Conservation (phyloP, 2,888 invertebrate genomes). For the Emmelina monodactyla region DNA sequence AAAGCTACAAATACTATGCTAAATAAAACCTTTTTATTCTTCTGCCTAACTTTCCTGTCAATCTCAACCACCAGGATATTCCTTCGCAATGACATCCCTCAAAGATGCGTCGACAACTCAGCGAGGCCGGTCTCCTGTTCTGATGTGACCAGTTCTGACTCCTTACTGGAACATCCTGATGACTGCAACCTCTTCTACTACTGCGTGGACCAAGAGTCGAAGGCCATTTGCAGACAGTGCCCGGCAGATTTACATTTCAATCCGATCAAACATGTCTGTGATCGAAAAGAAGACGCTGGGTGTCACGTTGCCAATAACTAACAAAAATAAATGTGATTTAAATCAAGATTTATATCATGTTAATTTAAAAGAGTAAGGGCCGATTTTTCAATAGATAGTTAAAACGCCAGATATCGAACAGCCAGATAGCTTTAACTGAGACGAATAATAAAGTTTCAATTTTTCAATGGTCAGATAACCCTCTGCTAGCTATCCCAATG, state of each 20-base stretch:
- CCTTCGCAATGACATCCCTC: conserved; percentile 17
- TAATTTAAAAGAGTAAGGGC: no score
- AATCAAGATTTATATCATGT: no score
- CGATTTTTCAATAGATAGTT: no score
- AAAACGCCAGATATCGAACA: no score
- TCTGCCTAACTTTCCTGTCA: no score
- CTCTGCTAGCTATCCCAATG: no score
- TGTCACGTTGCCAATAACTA: conserved; percentile 17
- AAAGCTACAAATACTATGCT: no score
- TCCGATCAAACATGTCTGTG: conserved; percentile 23
- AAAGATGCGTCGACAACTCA: conserved; percentile 18
- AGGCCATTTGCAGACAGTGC: conserved; percentile 24
- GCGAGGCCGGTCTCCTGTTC: conserved; percentile 22
- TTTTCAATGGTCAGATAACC: no score
- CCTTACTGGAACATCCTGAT: conserved; percentile 23
- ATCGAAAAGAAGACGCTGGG: conserved; percentile 19
- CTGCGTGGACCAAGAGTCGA: conserved; percentile 16
- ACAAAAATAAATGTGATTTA: conserved; percentile 1
- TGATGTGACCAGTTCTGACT: conserved; percentile 13
- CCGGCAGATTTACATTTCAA: conserved; percentile 25
- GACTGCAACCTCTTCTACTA: conserved; percentile 29
- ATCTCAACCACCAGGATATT: no score
- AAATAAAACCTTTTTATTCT: no score
- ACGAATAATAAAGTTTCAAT: no score
- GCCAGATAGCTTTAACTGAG: no score